These are phyloP conservation scores for Neelides sp. DNA, from an alignment of 1,140 invertebrate species.

Conservation along the genomic window DNA sequence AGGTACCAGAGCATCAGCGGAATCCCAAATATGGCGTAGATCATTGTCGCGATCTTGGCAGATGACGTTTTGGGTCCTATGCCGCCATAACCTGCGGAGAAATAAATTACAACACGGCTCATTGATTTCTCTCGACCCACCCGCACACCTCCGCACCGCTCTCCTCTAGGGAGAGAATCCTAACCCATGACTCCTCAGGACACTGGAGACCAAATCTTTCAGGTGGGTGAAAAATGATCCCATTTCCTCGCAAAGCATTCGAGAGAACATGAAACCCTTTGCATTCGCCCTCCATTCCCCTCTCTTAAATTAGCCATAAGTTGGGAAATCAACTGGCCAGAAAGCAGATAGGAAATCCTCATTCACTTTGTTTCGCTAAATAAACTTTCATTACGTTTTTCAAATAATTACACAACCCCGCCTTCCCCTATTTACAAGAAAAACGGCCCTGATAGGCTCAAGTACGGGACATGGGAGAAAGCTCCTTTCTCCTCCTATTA, in stretches of 20 bases:
- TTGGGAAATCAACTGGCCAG: constrained; percentile 14
- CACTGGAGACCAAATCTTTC: no score
- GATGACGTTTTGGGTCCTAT: constrained; percentile 33
- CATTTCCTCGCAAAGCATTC: no score
- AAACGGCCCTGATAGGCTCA: no score
- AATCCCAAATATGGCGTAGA: constrained; percentile 34
- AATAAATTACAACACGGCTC: constrained; percentile 18
- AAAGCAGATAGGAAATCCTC: constrained; percentile 22
- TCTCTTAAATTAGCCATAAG: constrained; percentile 17
- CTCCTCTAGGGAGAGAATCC: no score
- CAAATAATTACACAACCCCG: no score
- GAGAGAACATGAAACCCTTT: no score
- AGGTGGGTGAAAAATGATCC: no score
- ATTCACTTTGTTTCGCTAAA: constrained; percentile 25
- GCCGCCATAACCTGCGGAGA: constrained; percentile 33
- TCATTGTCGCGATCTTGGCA: constrained; percentile 34
- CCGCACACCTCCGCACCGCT: background rate
- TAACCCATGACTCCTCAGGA: no score
- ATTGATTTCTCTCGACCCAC: constrained; percentile 15
- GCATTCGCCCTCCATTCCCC: no score
- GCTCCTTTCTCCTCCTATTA: no score
- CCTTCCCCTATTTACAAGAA: no score
- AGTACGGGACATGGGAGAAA: no score
- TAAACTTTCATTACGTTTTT: constrained; percentile 21
- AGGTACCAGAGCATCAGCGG: constrained; percentile 35